phyloP scores from a whole-genome alignment of 2,797 vertebrate species.

The Psittacula echo region DNA sequence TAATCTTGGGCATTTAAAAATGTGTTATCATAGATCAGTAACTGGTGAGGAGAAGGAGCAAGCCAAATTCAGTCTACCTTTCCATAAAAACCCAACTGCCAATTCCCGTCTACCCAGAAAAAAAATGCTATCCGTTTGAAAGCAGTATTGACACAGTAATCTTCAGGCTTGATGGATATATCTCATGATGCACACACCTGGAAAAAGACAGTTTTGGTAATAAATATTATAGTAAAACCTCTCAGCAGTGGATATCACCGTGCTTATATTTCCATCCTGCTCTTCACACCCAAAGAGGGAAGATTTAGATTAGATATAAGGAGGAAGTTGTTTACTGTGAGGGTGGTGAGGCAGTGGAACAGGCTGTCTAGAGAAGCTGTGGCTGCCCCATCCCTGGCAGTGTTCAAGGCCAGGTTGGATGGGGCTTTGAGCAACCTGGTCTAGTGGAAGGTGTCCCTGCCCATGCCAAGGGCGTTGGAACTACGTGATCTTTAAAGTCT shows the following conservation, averaged over 20 bases:
- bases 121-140: neutral
- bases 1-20: neutral
- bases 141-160: neutral
- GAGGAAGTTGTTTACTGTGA: neutral
- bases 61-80: neutral
- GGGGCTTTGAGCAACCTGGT: neutral
- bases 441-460: neutral
- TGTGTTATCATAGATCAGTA: neutral
- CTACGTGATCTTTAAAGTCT: neutral
- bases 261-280: neutral
- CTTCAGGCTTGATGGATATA: neutral
- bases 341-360: neutral
- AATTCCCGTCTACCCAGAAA: neutral
- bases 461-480: neutral
- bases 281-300: neutral
- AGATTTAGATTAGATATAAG: neutral
- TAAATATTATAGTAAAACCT: neutral
- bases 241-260: neutral
- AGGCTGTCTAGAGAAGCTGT: neutral
- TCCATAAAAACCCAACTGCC: neutral
- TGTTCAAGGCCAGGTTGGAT: neutral
- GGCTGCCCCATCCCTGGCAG: neutral
- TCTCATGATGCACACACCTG: neutral
- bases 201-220: neutral
- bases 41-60: neutral